These are phyloP conservation scores for Halichoeres trimaculatus DNA, from an alignment of 2,113 vertebrate species.

Conservation along the genomic window DNA sequence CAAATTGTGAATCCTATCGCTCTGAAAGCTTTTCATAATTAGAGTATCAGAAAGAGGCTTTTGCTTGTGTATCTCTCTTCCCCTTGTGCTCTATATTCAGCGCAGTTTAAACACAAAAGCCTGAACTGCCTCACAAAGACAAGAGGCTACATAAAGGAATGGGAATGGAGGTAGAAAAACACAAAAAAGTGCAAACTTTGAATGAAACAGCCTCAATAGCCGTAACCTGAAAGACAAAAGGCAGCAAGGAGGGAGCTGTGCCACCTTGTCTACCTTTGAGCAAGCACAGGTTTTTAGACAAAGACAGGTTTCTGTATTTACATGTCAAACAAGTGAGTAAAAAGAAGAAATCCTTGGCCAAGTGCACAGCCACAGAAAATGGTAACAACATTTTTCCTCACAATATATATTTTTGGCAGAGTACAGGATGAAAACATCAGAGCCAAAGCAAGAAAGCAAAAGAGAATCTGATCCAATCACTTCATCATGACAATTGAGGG, in stretches of 20 bases:
- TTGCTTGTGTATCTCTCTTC: slow-evolving; percentile 33
- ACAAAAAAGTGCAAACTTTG: slow-evolving; percentile 14
- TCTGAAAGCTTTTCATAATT: slow-evolving; percentile 57
- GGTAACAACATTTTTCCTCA: background rate
- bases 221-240: slow-evolving; percentile 60
- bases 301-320: slow-evolving; percentile 49
- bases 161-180: slow-evolving; percentile 20
- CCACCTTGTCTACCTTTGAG: slow-evolving; percentile 19
- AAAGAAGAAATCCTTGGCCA: background rate
- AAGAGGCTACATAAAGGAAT: slow-evolving; percentile 56
- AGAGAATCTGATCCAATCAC: too few species aligned
- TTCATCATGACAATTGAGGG: slow-evolving; percentile 7
- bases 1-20: slow-evolving; percentile 15
- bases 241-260: slow-evolving; percentile 37
- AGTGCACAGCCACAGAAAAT: background rate
- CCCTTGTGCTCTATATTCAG: slow-evolving; percentile 40
- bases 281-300: slow-evolving; percentile 32
- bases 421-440: background rate
- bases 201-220: slow-evolving; percentile 57
- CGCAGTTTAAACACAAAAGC: slow-evolving; percentile 56
- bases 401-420: background rate
- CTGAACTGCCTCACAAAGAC: slow-evolving; percentile 61
- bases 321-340: slow-evolving; percentile 27
- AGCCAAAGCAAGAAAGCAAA: background rate
- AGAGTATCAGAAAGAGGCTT: slow-evolving; percentile 53